phyloP scores from a whole-genome alignment of 2,888 invertebrate species.

The Agrotis ipsilon region DNA sequence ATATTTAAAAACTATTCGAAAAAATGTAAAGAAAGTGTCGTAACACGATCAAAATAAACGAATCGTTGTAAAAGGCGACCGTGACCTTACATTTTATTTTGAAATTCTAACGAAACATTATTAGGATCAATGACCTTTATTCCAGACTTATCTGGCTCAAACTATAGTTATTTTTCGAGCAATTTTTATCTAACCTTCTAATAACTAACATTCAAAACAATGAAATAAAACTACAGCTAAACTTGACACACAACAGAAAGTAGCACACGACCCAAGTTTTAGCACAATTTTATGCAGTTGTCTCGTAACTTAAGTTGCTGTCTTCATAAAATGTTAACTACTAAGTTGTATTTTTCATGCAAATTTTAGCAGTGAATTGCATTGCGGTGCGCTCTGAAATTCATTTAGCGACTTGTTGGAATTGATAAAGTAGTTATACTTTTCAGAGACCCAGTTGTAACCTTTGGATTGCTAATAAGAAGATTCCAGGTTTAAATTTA shows the following conservation, averaged over 20 bases:
- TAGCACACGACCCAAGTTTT: conserved; percentile 9
- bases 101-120: no score
- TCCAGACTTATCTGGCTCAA: no score
- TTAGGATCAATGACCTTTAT: no score
- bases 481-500: background rate
- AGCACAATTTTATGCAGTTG: conserved; percentile 14
- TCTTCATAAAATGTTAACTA: conserved; percentile 23
- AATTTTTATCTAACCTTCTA: background rate
- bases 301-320: background rate
- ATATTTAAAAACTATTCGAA: no score
- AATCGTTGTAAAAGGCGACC: no score
- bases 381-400: background rate
- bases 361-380: background rate
- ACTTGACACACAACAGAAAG: conserved; percentile 2
- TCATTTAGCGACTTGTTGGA: background rate
- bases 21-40: no score
- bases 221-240: conserved; percentile 17
- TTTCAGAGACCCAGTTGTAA: background rate
- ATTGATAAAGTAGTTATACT: background rate
- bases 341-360: background rate
- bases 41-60: no score
- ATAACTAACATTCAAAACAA: background rate
- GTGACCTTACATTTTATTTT: no score
- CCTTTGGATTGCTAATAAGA: background rate
- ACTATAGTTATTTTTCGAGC: no score